Percentiles rank a stretch among this genome's conserved stretches.
These are phyloP conservation scores for Cordilura impudica DNA, from an alignment of 2,888 invertebrate species.

Conservation along the genomic window DNA sequence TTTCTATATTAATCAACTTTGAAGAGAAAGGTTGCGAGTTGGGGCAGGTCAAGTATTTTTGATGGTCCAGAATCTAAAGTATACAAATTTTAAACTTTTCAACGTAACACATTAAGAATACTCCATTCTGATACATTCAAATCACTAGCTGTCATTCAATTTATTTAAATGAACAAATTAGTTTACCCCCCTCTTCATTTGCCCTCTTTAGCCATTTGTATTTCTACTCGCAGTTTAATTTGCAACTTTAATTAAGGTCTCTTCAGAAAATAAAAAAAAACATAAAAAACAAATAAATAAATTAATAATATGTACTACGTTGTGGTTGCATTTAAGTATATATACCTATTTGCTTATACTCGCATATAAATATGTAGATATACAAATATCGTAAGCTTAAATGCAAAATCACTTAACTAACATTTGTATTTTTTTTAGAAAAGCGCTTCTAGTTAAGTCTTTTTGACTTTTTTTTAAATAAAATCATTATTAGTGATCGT, in stretches of 20 bases:
- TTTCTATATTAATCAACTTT: no score
- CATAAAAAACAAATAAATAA: conserved; percentile 18
- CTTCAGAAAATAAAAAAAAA: conserved; percentile 5
- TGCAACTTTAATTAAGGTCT: conserved; percentile 37
- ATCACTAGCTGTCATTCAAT: conserved; percentile 14
- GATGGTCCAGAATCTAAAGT: no score
- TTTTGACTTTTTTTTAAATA: no score
- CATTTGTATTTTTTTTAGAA: no score
- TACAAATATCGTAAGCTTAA: no score
- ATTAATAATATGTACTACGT: conserved; percentile 21
- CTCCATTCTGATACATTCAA: background rate
- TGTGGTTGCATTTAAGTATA: conserved; percentile 30
- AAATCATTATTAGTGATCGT: no score
- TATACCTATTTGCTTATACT: background rate
- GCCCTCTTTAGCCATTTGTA: background rate
- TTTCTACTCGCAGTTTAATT: conserved; percentile 10
- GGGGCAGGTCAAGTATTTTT: no score
- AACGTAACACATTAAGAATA: no score
- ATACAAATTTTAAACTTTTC: no score
- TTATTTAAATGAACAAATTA: conserved; percentile 2
- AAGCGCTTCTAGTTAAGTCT: no score
- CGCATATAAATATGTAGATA: background rate
- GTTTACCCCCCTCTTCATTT: background rate
- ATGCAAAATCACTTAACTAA: no score
- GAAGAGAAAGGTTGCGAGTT: no score